Percentiles rank a stretch among this genome's conserved stretches.
These are phyloP conservation scores for Cephus pygmeus DNA, from an alignment of 2,888 invertebrate genomes.

Conservation along the genomic window DNA sequence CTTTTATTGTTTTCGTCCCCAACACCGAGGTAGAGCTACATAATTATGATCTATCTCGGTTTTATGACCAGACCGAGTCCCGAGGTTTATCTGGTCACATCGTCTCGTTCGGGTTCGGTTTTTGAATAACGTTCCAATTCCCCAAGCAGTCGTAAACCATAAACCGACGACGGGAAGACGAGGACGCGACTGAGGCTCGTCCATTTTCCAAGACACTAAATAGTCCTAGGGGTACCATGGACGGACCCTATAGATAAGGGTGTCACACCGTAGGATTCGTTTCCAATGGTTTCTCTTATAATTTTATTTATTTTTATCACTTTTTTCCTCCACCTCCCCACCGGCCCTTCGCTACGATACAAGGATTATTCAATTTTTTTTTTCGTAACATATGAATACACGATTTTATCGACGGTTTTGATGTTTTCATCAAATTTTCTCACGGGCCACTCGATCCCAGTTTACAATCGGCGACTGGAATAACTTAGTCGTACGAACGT, in stretches of 20 bases:
- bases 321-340: neutral
- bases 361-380: neutral
- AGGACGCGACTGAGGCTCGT: neutral
- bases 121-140: slow-evolving; percentile 9
- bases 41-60: slow-evolving; percentile 23
- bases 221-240: slow-evolving; percentile 28
- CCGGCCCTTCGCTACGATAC: neutral
- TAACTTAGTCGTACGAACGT: neutral
- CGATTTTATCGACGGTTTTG: neutral
- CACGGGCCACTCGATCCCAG: neutral
- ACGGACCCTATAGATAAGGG: slow-evolving; percentile 26
- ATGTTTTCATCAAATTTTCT: neutral
- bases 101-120: slow-evolving; percentile 9
- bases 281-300: slow-evolving; percentile 14
- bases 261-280: slow-evolving; percentile 24
- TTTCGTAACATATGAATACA: too few species aligned
- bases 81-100: slow-evolving; percentile 5
- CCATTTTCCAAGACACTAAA: slow-evolving; percentile 21
- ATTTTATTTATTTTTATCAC: neutral
- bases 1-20: slow-evolving; percentile 8
- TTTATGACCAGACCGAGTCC: slow-evolving; percentile 5
- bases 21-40: slow-evolving; percentile 11
- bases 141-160: slow-evolving; percentile 2
- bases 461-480: neutral
- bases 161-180: neutral